Base-by-base conservation (phyloP, 1,140 invertebrate species). In the Calliopsis andreniformis region DNA sequence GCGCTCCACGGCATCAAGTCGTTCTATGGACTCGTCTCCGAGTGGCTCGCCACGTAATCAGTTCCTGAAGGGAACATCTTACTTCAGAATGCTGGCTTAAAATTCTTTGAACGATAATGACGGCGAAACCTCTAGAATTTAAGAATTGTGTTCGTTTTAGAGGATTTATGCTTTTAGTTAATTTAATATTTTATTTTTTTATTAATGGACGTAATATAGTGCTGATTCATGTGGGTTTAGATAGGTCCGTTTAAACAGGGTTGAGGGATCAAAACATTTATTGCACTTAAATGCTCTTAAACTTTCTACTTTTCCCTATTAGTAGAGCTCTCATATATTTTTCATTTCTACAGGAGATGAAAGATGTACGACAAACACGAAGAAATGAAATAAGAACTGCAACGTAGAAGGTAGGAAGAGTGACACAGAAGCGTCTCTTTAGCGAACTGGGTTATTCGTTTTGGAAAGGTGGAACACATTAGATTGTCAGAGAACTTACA, bases 341-440 rank as follows among this genome's bases (percentile, higher is more conserved):
- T n/a, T 32, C n/a, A 28, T 10, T 20, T 10, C 2, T 25, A 8
- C 28, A 39, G 2, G 67, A 0, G 20, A 16, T 0, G 18, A 10
- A 0, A 20, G n/a, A 43, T 2, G 55, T 10, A 25, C 30, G 10
- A 47, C 30, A 8, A 47, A 30, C 39, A 25, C 18, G 47, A 16
- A 6, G 25, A 39, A n/a, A 8, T 28, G 47, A 47, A 51, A 8
- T 28, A 53, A 47, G 39, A 51, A 63, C 51, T 51, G 30, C 20
- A 23, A 23, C 1, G 16, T 20, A 6, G 18, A 20, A 28, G 4
- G 42, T 10, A 25, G 18, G 14, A 18, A n/a, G 18, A 61, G 20
- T 14, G 51, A 68, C 56, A 55, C n/a, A n/a, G 28, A 45, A 12
- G 51, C 43, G 66, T 68, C 55, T 61, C 58, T 35, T 45, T 61